Percentiles rank a stretch among this genome's conserved stretches.
Conservation (phyloP, 2,113 vertebrate genomes). For the Tragulus kanchil region DNA sequence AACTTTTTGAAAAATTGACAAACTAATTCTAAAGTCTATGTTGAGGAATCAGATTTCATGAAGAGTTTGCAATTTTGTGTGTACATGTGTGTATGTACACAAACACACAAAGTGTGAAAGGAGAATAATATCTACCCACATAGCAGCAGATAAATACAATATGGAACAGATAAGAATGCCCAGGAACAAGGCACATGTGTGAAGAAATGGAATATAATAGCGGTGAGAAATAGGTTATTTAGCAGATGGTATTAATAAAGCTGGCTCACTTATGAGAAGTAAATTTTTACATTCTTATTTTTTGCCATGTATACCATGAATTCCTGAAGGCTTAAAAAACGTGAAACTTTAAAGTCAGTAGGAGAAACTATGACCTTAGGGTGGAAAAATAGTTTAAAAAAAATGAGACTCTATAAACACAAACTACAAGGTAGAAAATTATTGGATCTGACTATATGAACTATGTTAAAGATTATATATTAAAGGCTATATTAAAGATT, state of each 20-base stretch:
- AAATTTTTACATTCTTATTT: not conserved
- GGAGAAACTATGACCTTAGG: not conserved
- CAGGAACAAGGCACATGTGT: not conserved
- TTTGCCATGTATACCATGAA: not conserved
- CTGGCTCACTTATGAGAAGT: not conserved
- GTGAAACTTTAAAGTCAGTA: not conserved
- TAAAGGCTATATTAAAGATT: not conserved
- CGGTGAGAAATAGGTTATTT: not conserved
- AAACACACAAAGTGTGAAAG: not conserved
- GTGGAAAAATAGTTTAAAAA: not conserved
- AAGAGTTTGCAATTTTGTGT: not conserved
- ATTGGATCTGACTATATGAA: not conserved
- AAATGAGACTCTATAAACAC: not conserved
- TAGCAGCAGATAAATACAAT: not conserved
- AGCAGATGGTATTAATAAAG: not conserved
- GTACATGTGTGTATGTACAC: not conserved
- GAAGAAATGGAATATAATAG: not conserved
- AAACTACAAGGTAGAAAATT: not conserved
- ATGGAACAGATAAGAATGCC: not conserved
- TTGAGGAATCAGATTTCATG: not conserved
- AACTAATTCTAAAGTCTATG: not conserved
- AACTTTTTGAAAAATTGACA: constrained; percentile 14
- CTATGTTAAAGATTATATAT: not conserved
- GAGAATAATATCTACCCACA: not conserved
- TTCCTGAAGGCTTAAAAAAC: not conserved